Evolutionary conservation across 2,888 invertebrate species (phyloP), one percentile per base, ranked within the genome.

Genomic region (Drosophila mimica): DNA sequence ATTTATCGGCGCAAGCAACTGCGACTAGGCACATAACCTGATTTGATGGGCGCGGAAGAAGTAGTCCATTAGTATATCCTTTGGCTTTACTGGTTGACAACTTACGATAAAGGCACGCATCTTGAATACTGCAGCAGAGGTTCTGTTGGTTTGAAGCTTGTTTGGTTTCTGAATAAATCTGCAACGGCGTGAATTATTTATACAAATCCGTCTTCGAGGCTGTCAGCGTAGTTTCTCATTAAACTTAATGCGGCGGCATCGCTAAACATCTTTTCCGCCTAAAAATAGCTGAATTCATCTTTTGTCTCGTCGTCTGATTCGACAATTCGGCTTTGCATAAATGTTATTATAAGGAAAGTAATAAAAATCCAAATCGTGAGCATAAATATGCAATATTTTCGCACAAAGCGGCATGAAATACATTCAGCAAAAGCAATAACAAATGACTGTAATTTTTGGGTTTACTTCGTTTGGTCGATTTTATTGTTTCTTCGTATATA

Each of bases 21-120:
- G 91, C 86, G n/a, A 90, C 79, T 28, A 91, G 72, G 76, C 91
- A 91, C 76, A 91, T 73, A 60, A 91, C 79, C 91, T 91, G 38
- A 9, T 56, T 52, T 20, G 13, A 4, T 34, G 17, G 6, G 15
- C 6, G 2, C 30, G 31, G 8, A 9, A 43, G 3, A 36, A 73
- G 48, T 71, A 48, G 59, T 74, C 70, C 71, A 25, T 84, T 70
- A 72, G 57, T 28, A 61, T 61, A 63, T 81, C 67, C 72, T 77
- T 60, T 43, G 38, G 13, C 7, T 36, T 31, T 28, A 8, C 9
- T 51, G 15, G 33, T 54, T 2, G 13, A 15, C 17, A 58, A 87
- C 87, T 88, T 79, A 89, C 89, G 58, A 88, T 84, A 31, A 88
- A 88, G 52, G 81, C 84, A 57, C 88, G 88, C 88, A 88, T 88